Evolutionary conservation across 2,888 invertebrate species (phyloP), one percentile per base, ranked within the genome.

Genomic region (Pheosia tremula): DNA sequence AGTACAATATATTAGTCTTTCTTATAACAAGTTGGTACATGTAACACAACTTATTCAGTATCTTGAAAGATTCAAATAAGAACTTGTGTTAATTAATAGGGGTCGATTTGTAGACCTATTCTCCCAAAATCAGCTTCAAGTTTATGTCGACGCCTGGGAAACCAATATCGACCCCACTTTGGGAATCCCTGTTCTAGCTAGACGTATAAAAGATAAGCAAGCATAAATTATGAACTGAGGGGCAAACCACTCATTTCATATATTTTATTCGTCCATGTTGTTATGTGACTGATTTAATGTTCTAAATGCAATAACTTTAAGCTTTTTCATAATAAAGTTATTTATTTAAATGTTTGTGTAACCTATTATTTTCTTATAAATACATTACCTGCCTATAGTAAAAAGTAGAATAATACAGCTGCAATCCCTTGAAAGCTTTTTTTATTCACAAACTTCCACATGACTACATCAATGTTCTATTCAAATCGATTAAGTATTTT

Each of bases 321-420:
- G 49, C n/a, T 49, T 45, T 45, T 47, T 47, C 24, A 56, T 39
- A 71, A 61, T 74, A 71, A 77, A 73, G 52, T 47, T 75, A 77
- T 76, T 75, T 76, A 76, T 77, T 75, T 60, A 61, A 4, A 24
- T 24, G 24, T 24, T 24, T 24, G 24, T 24, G 24, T 24, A 56
- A 10, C n/a, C 50, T 38, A 39, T 41, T 4, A 47, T 63, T 63
- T 50, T 58, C 52, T 43, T 9, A 7, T 37, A 57, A 61, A 59
- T 24, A 49, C 49, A 49, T 43, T 8, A 43, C 43, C 43, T 8
- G 0, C 5, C 7, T 0, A 9, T 43, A 4, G 47, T n/a, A 47
- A 0, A 3, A n/a, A 8, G 11, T 47, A 47, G 5, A 4, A 47
- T 5, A n/a, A 53, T 37, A 53, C 37, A 37, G 10, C 4, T 36